Evolutionary conservation across 2,113 vertebrate genomes (phyloP), one percentile per base, ranked within the genome.

Genomic region (Carollia perspicillata): DNA sequence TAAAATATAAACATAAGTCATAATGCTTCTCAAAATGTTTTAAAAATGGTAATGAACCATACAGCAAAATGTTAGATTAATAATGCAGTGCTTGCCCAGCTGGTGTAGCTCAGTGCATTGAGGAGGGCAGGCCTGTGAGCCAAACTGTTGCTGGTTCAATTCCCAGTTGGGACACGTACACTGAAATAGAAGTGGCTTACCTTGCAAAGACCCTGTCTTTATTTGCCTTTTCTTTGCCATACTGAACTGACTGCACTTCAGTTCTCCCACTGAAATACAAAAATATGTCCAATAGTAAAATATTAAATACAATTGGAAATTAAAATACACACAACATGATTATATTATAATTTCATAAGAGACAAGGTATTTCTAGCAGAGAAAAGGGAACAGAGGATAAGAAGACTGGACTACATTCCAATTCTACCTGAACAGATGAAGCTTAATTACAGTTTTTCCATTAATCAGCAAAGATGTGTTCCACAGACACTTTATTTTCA

Each of bases 191-290:
- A 95, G 69, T 66, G 79, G 91, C 97, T 98, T 99, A 99, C 99
- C 99, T 99, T 98, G 99, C 99, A 98, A 99, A 99, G 71, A 99
- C 99, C 95, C 99, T 98, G 98, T 99, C 99, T 98, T 99, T 99
- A 98, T 99, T 99, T 97, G 99, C 99, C 96, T 99, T 99, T 98
- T 99, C 99, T 98, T 99, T 99, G 89, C 99, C 99, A 98, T 99
- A 99, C 98, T 99, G 99, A 95, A 99, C 99, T 97, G 99, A 99
- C 95, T 99, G 99, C 79, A 99, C 99, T 98, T 99, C 99, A 51
- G 99, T 99, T 98, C 99, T 99, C 89, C 99, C 99, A 80, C 99
- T 99, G 97, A 60, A 98, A 99, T 77, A 97, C 42, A 95, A 95
- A 98, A 98, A 97, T 71, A 96, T 47, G 40, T 20, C 93, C 83